Base-by-base conservation (phyloP, 2,797 vertebrate genomes). In the Gymnodraco acuticeps region DNA sequence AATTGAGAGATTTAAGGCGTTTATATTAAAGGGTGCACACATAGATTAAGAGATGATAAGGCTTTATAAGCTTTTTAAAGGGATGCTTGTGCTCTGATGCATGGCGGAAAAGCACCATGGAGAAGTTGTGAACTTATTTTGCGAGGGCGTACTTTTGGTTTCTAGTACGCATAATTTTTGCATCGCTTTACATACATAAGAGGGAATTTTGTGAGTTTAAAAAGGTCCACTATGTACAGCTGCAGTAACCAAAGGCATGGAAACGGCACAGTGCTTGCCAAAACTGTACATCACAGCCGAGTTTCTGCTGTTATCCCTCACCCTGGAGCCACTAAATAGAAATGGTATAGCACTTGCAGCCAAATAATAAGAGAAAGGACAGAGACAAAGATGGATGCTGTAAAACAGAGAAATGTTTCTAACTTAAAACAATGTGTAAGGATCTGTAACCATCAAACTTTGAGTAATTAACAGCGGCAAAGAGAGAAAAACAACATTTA, bases 101-200 rank as follows among this genome's bases (percentile, higher is more conserved):
- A 5, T 0, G 10, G 63, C 64, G 55, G 60, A 60, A 19, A 50
- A 70, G 66, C 63, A 23, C n/a, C 58, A 14, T 3, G 3, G 62
- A 61, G 33, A 53, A 68, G 47, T 42, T 71, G 42, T 65, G 56
- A 66, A 69, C 47, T 45, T 69, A 7, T 62, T 80, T 50, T 77
- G 81, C 27, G 74, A 72, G 73, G 81, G 78, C 59, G 75, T 71
- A 50, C 45, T 77, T 59, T 15, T 47, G 61, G n/a, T 56, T 42
- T 58, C 64, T 31, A 20, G 19, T 50, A 2, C 1, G 75, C 81
- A 83, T 81, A 59, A 72, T 66, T 70, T 84, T 80, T 86, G 79
- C 83, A 88, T 84, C 63, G 69, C 77, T 86, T 84, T 80, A 71
- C 81, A 82, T 80, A 66, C 19, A 53, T 63, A 31, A 68, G 62